These are phyloP conservation scores for Pseudopleuronectes americanus DNA, from an alignment of 2,797 vertebrate genomes.

Conservation along the genomic window DNA sequence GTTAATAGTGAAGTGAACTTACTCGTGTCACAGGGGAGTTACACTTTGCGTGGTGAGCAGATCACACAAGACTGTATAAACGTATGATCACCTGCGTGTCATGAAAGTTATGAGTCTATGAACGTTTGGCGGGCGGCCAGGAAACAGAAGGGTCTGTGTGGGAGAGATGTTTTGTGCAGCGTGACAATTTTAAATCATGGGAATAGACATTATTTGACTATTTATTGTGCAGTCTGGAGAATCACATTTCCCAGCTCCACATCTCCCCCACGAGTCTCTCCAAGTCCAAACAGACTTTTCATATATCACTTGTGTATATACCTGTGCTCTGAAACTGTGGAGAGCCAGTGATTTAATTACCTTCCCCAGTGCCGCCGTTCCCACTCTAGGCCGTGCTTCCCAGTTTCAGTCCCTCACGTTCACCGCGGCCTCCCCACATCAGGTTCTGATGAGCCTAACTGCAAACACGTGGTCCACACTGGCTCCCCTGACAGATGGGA, in stretches of 20 bases:
- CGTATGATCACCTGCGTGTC: slow-evolving; percentile 29
- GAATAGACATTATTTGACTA: slow-evolving; percentile 19
- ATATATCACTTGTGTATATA: slow-evolving; percentile 45
- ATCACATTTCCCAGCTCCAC: slow-evolving; percentile 5
- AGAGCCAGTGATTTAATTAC: slow-evolving; percentile 64
- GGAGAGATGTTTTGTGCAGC: not conserved
- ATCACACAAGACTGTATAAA: slow-evolving; percentile 39
- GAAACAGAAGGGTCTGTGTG: slow-evolving; percentile 9
- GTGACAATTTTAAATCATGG: slow-evolving; percentile 18
- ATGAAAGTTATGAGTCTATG: slow-evolving; percentile 33
- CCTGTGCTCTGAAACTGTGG: slow-evolving; percentile 45
- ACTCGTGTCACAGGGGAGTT: slow-evolving; percentile 39
- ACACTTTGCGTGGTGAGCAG: slow-evolving; percentile 38
- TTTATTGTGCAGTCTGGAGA: slow-evolving; percentile 14
- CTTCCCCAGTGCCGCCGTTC: slow-evolving; percentile 39
- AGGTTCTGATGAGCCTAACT: slow-evolving; percentile 83
- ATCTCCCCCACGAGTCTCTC: slow-evolving; percentile 21
- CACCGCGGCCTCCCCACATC: slow-evolving; percentile 73
- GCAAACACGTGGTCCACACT: slow-evolving; percentile 80
- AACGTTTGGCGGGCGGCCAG: slow-evolving; percentile 36
- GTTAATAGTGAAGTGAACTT: slow-evolving; percentile 52
- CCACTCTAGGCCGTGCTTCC: slow-evolving; percentile 55
- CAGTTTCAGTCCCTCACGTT: slow-evolving; percentile 50
- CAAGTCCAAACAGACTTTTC: slow-evolving; percentile 43
- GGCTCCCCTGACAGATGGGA: slow-evolving; percentile 83